These are phyloP conservation scores for Acrocera orbiculus DNA, from an alignment of 2,888 invertebrate genomes.

Conservation along the genomic window DNA sequence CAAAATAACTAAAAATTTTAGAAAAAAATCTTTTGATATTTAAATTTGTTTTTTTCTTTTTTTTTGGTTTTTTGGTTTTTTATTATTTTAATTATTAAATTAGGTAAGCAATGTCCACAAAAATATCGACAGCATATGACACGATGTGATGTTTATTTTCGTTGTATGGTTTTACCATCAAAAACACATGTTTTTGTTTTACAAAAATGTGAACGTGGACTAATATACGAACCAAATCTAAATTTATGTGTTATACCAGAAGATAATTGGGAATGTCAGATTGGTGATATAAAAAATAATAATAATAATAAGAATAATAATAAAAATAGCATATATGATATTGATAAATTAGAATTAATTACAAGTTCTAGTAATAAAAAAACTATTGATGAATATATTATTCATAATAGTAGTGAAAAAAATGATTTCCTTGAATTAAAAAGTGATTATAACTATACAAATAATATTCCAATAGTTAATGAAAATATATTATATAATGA, in stretches of 20 bases:
- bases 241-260: constrained; percentile 27
- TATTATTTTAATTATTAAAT: not conserved
- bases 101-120: constrained; percentile 29
- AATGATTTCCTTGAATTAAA: not conserved
- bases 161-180: constrained; percentile 22
- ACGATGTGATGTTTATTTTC: constrained; percentile 28
- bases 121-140: constrained; percentile 25
- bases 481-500: not conserved
- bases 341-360: not conserved
- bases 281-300: not conserved
- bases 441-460: not conserved
- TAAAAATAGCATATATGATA: not conserved
- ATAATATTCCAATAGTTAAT: not conserved
- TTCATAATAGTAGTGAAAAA: no score
- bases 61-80: no score
- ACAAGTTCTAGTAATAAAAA: no score
- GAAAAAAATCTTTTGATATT: not conserved
- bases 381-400: no score
- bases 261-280: constrained; percentile 30
- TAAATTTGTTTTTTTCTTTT: not conserved
- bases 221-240: constrained; percentile 27
- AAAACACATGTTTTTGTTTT: constrained; percentile 27
- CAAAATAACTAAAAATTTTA: no score
- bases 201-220: constrained; percentile 23
- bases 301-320: not conserved